Percentiles rank a stretch among this genome's conserved stretches.
These are phyloP conservation scores for Sipha flava DNA, from an alignment of 1,140 invertebrate species.

Conservation along the genomic window DNA sequence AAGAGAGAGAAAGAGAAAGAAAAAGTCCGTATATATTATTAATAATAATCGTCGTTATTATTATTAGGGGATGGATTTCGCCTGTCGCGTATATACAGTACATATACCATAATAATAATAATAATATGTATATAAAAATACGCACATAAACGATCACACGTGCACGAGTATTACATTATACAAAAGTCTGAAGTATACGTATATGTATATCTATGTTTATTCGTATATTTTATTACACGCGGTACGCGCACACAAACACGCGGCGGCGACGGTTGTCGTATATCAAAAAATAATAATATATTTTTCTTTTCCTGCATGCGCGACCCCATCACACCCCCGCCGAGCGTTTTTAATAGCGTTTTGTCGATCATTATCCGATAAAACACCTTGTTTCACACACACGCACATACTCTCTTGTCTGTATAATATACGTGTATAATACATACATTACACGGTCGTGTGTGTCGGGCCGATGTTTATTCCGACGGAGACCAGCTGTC, in stretches of 20 bases:
- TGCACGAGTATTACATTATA: background rate
- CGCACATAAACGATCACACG: background rate
- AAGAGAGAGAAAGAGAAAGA: background rate
- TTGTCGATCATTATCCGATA: constrained; percentile 32
- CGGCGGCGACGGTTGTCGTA: constrained; percentile 1
- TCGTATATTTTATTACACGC: background rate
- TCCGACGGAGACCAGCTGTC: constrained; percentile 26
- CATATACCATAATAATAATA: background rate
- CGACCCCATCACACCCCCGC: constrained; percentile 8
- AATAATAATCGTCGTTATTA: background rate
- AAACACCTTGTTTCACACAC: constrained; percentile 26
- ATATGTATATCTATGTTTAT: background rate
- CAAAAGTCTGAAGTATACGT: background rate
- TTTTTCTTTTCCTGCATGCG: background rate
- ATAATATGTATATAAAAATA: too few relatives aligned
- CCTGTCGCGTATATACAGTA: background rate
- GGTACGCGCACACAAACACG: background rate
- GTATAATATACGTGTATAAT: background rate
- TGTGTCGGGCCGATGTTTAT: background rate
- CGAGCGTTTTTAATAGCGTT: constrained; percentile 27
- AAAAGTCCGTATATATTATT: background rate
- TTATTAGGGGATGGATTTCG: constrained; percentile 14
- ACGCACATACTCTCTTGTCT: background rate
- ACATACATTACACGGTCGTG: background rate
- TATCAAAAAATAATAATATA: constrained; percentile 8